phyloP scores from a whole-genome alignment of 2,113 vertebrate genomes.

The Tonatia bakeri region DNA sequence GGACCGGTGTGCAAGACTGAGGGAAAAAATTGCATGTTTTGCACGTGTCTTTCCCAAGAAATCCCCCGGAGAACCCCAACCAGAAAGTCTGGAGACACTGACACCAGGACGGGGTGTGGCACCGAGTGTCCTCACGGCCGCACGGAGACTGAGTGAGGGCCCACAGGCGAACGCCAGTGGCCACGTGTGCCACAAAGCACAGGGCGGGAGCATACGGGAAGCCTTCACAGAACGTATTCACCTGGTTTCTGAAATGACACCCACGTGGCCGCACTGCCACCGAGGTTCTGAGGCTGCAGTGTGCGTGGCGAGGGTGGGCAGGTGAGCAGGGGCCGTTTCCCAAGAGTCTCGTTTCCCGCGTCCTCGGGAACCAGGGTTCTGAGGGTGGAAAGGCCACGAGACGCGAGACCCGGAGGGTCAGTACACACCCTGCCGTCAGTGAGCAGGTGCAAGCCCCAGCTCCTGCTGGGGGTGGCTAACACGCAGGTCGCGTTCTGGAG shows the following conservation, averaged over 20 bases:
- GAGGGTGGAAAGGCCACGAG: not conserved
- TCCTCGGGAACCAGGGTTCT: not conserved
- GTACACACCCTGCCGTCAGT: rapidly evolving
- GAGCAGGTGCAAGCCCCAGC: too few relatives aligned
- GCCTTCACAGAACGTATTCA: too few relatives aligned
- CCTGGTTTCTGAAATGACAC: not conserved
- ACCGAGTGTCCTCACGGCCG: too few relatives aligned
- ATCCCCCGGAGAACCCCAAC: not conserved
- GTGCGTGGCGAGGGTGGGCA: rapidly evolving
- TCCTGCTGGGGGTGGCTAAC: too few relatives aligned
- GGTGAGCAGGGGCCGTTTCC: too few relatives aligned
- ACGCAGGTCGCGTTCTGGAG: not conserved
- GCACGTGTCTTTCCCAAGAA: not conserved
- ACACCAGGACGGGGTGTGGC: rapidly evolving
- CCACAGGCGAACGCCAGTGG: too few relatives aligned
- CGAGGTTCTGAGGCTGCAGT: not conserved
- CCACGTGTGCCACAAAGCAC: not conserved
- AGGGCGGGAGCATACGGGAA: too few relatives aligned
- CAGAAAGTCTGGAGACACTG: not conserved
- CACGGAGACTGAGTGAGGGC: too few relatives aligned
- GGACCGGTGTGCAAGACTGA: not conserved
- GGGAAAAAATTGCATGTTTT: not conserved
- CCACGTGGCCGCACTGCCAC: not conserved
- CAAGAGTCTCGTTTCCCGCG: not conserved
- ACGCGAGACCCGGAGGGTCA: rapidly evolving